These are phyloP conservation scores for Sapayoa aenigma DNA, from an alignment of 2,113 vertebrate species.

Conservation along the genomic window DNA sequence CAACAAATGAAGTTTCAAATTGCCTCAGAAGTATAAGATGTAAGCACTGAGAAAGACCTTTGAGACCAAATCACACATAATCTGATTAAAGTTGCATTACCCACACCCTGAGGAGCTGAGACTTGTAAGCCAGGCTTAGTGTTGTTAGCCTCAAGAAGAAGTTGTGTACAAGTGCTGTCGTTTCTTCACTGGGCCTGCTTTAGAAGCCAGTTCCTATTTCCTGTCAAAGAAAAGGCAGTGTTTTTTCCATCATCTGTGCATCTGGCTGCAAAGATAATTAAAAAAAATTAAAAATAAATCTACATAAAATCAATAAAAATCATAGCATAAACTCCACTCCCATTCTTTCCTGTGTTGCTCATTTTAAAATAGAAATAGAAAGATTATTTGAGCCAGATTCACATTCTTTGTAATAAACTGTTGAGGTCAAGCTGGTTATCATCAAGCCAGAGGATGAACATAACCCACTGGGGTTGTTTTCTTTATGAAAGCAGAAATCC, in stretches of 20 bases:
- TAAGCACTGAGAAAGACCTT: slow-evolving; percentile 9
- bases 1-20: slow-evolving; percentile 20
- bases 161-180: neutral
- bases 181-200: neutral
- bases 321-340: neutral
- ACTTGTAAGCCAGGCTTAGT: slow-evolving; percentile 2
- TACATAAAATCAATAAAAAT: neutral
- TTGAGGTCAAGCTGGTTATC: neutral
- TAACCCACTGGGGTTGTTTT: neutral
- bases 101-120: neutral
- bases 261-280: neutral
- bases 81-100: neutral
- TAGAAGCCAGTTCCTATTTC: neutral
- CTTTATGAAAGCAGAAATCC: neutral
- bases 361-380: neutral
- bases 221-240: neutral
- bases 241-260: neutral
- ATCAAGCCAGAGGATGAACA: neutral
- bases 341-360: neutral
- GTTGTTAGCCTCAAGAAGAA: neutral
- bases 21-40: slow-evolving; percentile 26
- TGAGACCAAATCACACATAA: neutral
- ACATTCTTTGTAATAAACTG: neutral
- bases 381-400: neutral
- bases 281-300: neutral